Base-by-base conservation (phyloP, 2,888 invertebrate genomes). In the Eustalomyia histrio region DNA sequence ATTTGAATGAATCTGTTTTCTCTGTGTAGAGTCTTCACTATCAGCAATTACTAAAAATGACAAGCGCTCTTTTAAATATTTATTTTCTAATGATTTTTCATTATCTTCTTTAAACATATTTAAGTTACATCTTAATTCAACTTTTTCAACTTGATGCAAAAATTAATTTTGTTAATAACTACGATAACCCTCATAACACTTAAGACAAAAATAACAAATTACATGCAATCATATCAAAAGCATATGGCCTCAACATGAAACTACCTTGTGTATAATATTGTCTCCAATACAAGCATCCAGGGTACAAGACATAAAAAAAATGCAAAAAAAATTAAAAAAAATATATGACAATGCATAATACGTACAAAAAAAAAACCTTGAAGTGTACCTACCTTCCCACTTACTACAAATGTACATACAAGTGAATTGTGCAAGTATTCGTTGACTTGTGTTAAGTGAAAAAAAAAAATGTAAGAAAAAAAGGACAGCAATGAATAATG, bases 211-310 rank as follows among this genome's bases (percentile, higher is more conserved):
- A 68, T 58, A 65, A 74, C 58, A 79, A 76, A 73, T 74, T 73
- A 61, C 55, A 73, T 60, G 47, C 43, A 76, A 76, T 73, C 68
- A 80, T 76, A 68, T 58, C 39, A 80, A 73, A 80, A 76, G 57
- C 73, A 80, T 33, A 64, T 65, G 73, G 60, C 76, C 80, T 73
- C 73, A 74, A 24, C 53, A 57, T 33, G 58, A 71, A 65, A 4
- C 53, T 61, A 60, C 72, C 78, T 67, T 21, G 53, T 43, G 47
- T 61, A 58, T 39, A 2, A 2, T 39, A 39, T 65, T 78, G 67
- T 55, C 67, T 47, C 67, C 67, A 79, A 55, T 52, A 55, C 67
- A 73, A 79, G 61, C 63, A 61, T 55, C 78, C 61, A 67, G 60
- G 55, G 55, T 50, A 35, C 55, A 78, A 35, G 39, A 55, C n/a